phyloP scores from a whole-genome alignment of 2,888 invertebrate genomes.

The Bursaphelenchus okinawaensis region DNA sequence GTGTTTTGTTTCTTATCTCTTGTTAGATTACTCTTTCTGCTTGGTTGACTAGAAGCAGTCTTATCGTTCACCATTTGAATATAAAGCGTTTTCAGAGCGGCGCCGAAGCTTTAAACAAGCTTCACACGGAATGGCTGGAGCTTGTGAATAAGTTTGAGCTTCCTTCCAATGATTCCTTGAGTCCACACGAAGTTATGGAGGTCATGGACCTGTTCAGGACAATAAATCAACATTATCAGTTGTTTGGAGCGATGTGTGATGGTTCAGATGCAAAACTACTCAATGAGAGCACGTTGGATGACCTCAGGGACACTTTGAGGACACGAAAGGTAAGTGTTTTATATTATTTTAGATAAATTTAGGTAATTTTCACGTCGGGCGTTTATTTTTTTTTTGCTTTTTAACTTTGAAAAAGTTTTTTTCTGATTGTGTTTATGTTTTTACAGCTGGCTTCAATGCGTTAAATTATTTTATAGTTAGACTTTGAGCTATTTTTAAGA shows the following conservation, averaged over 20 bases:
- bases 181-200: not conserved
- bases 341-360: too few relatives aligned
- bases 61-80: not conserved
- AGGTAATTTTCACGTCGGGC: too few relatives aligned
- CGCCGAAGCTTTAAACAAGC: slow-evolving; percentile 8
- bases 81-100: slow-evolving; percentile 14
- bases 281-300: not conserved
- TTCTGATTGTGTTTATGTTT: too few relatives aligned
- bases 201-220: slow-evolving; percentile 1
- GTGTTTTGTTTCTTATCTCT: not conserved
- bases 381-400: too few relatives aligned
- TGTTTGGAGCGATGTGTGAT: slow-evolving; percentile 1
- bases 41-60: too few relatives aligned
- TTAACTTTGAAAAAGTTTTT: too few relatives aligned
- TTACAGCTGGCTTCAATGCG: too few relatives aligned
- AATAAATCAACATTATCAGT: not conserved
- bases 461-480: too few relatives aligned
- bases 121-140: slow-evolving; percentile 13
- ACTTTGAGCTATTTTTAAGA: too few relatives aligned
- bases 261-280: not conserved
- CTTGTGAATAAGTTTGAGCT: slow-evolving; percentile 7
- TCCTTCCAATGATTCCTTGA: not conserved
- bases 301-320: not conserved
- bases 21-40: not conserved
- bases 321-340: not conserved